These are phyloP conservation scores for Drosophila simulans DNA, from an alignment of 1,140 invertebrate genomes.

Conservation along the genomic window DNA sequence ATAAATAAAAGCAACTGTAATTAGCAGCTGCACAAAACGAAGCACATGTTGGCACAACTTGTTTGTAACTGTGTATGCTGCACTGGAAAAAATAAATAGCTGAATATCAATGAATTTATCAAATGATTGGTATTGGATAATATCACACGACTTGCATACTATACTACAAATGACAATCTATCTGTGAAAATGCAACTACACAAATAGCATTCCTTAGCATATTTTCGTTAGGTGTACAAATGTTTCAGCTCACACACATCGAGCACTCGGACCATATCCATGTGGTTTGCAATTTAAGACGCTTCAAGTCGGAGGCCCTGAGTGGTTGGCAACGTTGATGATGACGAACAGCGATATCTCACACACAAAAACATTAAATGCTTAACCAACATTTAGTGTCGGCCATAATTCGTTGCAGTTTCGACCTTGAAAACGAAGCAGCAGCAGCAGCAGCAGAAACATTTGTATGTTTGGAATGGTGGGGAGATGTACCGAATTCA, in stretches of 20 bases:
- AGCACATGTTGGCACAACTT: constrained; percentile 43
- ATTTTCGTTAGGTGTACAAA: constrained; percentile 19
- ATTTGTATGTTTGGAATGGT: not conserved
- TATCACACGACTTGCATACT: too few relatives aligned
- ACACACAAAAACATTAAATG: constrained; percentile 49
- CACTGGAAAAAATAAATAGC: not conserved
- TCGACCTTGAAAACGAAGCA: constrained; percentile 65
- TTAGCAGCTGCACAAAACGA: constrained; percentile 76
- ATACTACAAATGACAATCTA: too few relatives aligned
- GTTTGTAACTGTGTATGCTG: constrained; percentile 31
- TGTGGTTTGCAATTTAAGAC: constrained; percentile 81
- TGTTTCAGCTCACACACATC: constrained; percentile 9
- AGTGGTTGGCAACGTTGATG: constrained; percentile 50
- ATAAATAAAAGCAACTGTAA: constrained; percentile 75
- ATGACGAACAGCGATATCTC: constrained; percentile 58
- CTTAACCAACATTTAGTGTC: constrained; percentile 46
- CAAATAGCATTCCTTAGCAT: not conserved
- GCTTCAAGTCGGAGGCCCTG: constrained; percentile 51
- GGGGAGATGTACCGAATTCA: not conserved
- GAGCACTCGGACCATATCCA: constrained; percentile 29
- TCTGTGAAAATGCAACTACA: too few relatives aligned
- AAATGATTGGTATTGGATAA: too few relatives aligned
- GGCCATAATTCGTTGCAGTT: constrained; percentile 57
- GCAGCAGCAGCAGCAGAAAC: constrained; percentile 5
- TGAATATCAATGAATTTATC: not conserved